Conservation (phyloP, 1,140 invertebrate genomes). For the Brachionus rubens region DNA sequence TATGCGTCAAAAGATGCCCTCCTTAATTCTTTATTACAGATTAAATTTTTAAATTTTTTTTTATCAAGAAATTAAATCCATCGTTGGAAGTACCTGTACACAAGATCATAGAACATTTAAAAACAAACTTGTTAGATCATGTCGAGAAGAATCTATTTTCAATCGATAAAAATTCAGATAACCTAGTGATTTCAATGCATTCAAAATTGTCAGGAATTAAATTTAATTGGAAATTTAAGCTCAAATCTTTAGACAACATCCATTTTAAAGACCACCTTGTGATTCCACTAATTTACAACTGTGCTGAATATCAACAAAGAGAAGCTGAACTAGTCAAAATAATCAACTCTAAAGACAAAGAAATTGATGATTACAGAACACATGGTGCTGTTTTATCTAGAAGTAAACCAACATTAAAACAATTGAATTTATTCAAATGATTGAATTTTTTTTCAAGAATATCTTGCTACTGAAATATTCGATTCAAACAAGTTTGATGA, state of each 20-base stretch:
- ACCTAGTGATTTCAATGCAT: slow-evolving; percentile 1
- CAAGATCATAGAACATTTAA: slow-evolving; percentile 20
- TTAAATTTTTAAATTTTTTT: background rate
- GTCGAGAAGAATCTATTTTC: background rate
- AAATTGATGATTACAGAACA: slow-evolving; percentile 54
- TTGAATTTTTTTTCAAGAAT: slow-evolving; percentile 4
- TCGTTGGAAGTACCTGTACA: slow-evolving; percentile 13
- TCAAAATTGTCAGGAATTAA: slow-evolving; percentile 37
- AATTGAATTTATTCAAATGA: background rate
- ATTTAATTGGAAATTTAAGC: slow-evolving; percentile 29
- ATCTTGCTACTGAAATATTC: slow-evolving; percentile 15
- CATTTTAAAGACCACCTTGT: slow-evolving; percentile 7
- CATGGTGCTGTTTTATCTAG: slow-evolving; percentile 51
- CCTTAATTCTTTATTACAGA: no score
- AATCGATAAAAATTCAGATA: background rate
- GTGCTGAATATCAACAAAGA: slow-evolving; percentile 50
- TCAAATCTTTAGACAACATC: background rate
- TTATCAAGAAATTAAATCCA: slow-evolving; percentile 13
- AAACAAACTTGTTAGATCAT: background rate
- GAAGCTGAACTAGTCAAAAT: slow-evolving; percentile 52
- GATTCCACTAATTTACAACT: background rate
- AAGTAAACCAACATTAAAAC: slow-evolving; percentile 49
- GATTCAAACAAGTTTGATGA: background rate
- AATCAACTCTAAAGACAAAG: slow-evolving; percentile 52
- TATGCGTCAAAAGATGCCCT: no score